phyloP scores from a whole-genome alignment of 53 echinoderm and acorn worm genomes.

The Stichopus horrens region DNA sequence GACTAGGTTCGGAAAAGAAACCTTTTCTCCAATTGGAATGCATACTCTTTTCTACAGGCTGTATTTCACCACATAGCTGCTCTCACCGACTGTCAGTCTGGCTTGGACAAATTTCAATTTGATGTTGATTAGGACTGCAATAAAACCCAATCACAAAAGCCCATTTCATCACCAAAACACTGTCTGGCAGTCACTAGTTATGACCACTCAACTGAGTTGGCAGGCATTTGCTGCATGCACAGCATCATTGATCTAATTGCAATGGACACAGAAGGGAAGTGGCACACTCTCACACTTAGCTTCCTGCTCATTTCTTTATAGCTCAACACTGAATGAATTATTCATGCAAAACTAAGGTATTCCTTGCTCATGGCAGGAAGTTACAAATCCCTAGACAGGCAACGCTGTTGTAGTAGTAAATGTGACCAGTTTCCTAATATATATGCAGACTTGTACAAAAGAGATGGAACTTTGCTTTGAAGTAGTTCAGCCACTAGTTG shows the following conservation, averaged over 20 bases:
- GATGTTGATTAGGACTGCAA: too few relatives aligned
- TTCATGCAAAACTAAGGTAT: constrained; percentile 18
- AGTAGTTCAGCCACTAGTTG: too few relatives aligned
- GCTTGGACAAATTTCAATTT: too few relatives aligned
- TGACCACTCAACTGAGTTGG: background rate
- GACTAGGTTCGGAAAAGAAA: too few relatives aligned
- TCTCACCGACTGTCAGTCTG: too few relatives aligned
- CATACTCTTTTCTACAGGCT: too few relatives aligned
- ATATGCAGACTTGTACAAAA: too few relatives aligned
- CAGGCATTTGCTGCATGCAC: background rate
- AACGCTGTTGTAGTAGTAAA: background rate
- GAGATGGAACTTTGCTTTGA: too few relatives aligned
- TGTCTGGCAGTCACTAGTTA: background rate
- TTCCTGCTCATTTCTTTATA: background rate
- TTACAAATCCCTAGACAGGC: constrained; percentile 11
- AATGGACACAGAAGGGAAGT: constrained; percentile 1
- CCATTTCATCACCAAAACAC: constrained; percentile 1
- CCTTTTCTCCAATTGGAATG: too few relatives aligned
- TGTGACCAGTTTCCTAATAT: background rate
- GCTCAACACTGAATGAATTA: background rate
- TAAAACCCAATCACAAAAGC: too few relatives aligned
- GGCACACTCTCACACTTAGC: constrained; percentile 11
- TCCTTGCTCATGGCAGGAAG: constrained; percentile 1
- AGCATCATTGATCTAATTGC: background rate
- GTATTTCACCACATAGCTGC: too few relatives aligned